phyloP scores from a whole-genome alignment of 1,140 invertebrate species.

The Drosophila lacertosa region DNA sequence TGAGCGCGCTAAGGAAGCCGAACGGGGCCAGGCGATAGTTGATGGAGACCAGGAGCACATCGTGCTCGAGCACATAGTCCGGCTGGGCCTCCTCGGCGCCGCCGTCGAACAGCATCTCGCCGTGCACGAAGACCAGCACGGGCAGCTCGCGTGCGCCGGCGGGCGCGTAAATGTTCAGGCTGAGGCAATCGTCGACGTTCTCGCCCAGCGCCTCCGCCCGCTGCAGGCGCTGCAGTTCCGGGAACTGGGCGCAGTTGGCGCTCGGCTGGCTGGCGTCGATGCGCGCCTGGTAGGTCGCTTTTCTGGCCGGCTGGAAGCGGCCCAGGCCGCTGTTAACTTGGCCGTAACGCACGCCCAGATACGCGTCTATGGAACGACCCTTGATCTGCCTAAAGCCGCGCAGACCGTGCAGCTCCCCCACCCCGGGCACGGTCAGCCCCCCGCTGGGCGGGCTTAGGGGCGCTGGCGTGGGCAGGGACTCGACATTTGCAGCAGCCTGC shows the following conservation, averaged over 20 bases:
- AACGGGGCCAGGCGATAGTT: constrained; percentile 91
- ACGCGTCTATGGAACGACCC: constrained; percentile 66
- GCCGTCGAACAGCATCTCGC: constrained; percentile 83
- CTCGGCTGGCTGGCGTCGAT: constrained; percentile 56
- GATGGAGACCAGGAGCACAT: constrained; percentile 90
- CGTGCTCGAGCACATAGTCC: constrained; percentile 89
- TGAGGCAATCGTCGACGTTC: constrained; percentile 76
- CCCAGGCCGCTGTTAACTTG: constrained; percentile 56
- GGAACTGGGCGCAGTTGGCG: constrained; percentile 74
- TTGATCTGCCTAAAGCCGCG: constrained; percentile 50
- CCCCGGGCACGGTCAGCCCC: constrained; percentile 49
- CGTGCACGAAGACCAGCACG: constrained; percentile 81
- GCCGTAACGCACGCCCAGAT: constrained; percentile 68
- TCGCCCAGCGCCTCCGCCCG: constrained; percentile 50
- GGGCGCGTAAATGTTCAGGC: constrained; percentile 64
- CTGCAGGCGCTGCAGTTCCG: constrained; percentile 57
- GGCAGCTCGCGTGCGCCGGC: constrained; percentile 54
- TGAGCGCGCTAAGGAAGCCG: constrained; percentile 85
- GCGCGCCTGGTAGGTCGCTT: constrained; percentile 29
- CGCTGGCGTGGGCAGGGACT: background rate
- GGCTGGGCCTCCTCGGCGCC: constrained; percentile 87
- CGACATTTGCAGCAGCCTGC: constrained; percentile 10
- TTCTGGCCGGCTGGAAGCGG: constrained; percentile 61
- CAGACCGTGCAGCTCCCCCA: constrained; percentile 58
- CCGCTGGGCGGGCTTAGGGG: background rate